A percentile compares a stretch with the other conserved stretches of the same genome.
Conservation (phyloP, 2,113 vertebrate species). For the Halichoerus grypus region DNA sequence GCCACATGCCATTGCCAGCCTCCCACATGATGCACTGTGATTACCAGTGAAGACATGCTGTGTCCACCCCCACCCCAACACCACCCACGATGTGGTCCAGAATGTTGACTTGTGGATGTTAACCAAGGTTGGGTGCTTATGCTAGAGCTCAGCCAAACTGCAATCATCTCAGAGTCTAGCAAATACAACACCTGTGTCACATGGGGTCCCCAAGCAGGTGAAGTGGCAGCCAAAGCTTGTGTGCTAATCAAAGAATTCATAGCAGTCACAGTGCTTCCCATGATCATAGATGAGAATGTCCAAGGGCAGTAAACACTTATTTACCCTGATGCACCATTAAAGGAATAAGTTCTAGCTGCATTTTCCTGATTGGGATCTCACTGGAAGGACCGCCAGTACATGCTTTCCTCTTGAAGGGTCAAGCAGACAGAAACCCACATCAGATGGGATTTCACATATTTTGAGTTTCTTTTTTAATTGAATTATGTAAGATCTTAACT, state of each 20-base stretch:
- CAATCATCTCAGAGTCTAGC: not conserved
- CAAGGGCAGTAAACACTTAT: not conserved
- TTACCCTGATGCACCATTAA: not conserved
- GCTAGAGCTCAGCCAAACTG: not conserved
- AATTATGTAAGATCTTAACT: slow-evolving; percentile 2
- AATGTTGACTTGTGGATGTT: not conserved
- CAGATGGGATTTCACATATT: not conserved
- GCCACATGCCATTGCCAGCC: not conserved
- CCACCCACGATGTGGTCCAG: not conserved
- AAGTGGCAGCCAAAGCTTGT: not conserved
- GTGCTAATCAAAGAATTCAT: not conserved
- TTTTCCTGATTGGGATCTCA: not conserved
- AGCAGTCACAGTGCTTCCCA: not conserved
- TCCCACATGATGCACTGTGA: not conserved
- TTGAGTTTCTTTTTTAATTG: not conserved
- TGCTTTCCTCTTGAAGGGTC: not conserved
- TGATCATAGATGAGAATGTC: not conserved
- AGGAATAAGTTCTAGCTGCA: not conserved
- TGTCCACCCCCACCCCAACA: not conserved
- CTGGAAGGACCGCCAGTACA: not conserved
- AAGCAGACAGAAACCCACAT: not conserved
- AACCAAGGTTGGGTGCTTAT: not conserved
- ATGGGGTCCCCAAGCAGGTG: rapidly evolving
- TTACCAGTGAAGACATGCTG: not conserved
- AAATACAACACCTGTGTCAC: not conserved